Conservation (phyloP, 2,113 vertebrate genomes). For the Cinclus mexicanus region DNA sequence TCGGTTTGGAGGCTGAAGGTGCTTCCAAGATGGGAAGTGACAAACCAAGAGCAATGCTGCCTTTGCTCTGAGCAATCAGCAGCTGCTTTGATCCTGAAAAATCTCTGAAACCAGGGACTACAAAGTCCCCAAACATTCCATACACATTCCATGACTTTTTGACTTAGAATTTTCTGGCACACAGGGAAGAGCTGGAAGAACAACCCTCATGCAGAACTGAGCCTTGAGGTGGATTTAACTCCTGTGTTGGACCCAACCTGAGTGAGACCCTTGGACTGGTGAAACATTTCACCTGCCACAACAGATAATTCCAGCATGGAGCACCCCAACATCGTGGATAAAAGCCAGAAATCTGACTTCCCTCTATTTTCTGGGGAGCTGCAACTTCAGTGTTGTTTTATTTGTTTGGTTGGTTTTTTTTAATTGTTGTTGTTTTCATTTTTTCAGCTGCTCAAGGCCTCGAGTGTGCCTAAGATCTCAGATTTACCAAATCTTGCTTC, state of each 20-base stretch:
- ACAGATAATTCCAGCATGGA: background rate
- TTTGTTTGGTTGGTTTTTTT: background rate
- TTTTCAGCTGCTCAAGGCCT: background rate
- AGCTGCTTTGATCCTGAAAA: background rate
- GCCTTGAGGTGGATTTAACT: accelerated
- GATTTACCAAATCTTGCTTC: background rate
- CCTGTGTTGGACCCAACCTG: accelerated
- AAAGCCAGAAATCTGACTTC: background rate
- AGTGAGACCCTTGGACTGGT: accelerated
- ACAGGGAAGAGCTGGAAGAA: background rate
- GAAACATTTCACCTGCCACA: background rate
- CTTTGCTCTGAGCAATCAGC: background rate
- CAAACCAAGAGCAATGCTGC: accelerated
- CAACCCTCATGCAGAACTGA: accelerated
- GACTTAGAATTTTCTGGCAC: background rate
- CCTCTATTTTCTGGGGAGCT: background rate
- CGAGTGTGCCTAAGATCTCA: background rate
- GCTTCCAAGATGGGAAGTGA: background rate
- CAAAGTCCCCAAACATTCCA: background rate
- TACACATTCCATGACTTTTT: accelerated
- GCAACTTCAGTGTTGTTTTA: background rate
- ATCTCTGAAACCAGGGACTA: background rate
- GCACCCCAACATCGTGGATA: accelerated
- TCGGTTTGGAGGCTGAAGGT: background rate
- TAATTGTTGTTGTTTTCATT: too few species aligned